These are phyloP conservation scores for Xenus cinereus DNA, from an alignment of 2,113 vertebrate genomes.

Conservation along the genomic window DNA sequence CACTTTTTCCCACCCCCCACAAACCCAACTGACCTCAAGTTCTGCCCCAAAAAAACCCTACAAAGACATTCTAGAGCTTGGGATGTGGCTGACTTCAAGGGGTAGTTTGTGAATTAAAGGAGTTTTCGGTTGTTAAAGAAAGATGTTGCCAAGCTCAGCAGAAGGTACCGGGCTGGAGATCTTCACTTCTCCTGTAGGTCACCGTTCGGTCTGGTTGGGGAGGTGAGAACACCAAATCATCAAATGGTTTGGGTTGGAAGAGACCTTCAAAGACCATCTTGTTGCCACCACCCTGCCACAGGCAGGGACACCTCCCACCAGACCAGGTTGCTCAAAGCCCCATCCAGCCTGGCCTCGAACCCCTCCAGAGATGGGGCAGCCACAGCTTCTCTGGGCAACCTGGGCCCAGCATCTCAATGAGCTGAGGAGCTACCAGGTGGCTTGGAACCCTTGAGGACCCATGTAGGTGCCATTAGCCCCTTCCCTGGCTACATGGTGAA, in stretches of 20 bases:
- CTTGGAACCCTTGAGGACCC: neutral
- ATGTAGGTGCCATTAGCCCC: neutral
- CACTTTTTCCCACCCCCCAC: no score
- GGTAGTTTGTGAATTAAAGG: neutral
- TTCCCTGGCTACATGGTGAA: neutral
- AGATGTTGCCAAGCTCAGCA: neutral
- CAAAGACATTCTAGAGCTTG: neutral
- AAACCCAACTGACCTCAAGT: no score
- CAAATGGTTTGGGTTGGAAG: neutral
- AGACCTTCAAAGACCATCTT: neutral
- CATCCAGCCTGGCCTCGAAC: accelerated
- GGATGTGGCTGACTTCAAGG: neutral
- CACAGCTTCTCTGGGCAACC: neutral
- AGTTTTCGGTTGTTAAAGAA: neutral
- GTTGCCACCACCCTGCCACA: accelerated
- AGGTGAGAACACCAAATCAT: neutral
- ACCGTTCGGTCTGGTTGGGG: neutral
- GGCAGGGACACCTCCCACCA: accelerated
- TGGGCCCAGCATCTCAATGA: accelerated
- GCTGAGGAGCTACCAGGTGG: neutral
- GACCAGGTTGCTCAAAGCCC: neutral
- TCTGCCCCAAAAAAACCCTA: neutral
- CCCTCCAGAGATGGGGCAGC: neutral
- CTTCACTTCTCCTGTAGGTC: accelerated
- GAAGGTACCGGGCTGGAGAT: neutral